Conservation (phyloP, 1,140 invertebrate genomes). For the Brachionus rubens region DNA sequence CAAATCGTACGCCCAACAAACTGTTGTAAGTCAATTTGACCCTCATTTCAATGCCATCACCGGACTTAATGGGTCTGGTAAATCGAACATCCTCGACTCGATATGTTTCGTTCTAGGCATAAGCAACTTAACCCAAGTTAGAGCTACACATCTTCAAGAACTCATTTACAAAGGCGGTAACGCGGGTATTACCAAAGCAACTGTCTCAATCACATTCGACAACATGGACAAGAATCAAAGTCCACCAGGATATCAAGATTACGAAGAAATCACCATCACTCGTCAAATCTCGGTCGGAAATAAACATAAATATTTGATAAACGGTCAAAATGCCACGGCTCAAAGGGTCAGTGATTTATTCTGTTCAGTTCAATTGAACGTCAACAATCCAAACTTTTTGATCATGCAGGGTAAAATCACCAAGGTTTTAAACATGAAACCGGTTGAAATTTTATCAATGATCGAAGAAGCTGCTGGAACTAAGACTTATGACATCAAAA, state of each 20-base stretch:
- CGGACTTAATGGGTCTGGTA: conserved; percentile 94
- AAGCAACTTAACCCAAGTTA: conserved; percentile 82
- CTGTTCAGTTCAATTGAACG: conserved; percentile 90
- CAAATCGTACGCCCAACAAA: conserved; percentile 91
- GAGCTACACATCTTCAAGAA: conserved; percentile 83
- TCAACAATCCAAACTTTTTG: conserved; percentile 98
- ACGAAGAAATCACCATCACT: conserved; percentile 86
- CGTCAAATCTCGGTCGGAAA: conserved; percentile 69
- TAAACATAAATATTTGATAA: conserved; percentile 86
- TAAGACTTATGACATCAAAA: conserved; percentile 91
- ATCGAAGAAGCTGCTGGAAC: conserved; percentile 99
- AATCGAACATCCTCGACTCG: conserved; percentile 95
- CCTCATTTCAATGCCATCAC: conserved; percentile 95
- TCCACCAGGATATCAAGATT: conserved; percentile 86
- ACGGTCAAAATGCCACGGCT: conserved; percentile 83
- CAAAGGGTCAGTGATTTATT: conserved; percentile 89
- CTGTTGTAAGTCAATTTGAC: conserved; percentile 90
- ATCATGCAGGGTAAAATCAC: conserved; percentile 99
- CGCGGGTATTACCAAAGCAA: conserved; percentile 89
- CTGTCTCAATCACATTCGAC: conserved; percentile 92
- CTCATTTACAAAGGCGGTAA: conserved; percentile 96
- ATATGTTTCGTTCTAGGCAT: conserved; percentile 97
- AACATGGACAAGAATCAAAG: conserved; percentile 77
- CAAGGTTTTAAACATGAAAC: conserved; percentile 99
- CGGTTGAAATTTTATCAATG: conserved; percentile 93